Base-by-base conservation (phyloP, 2,113 vertebrate species). In the Muscicapa adusta region DNA sequence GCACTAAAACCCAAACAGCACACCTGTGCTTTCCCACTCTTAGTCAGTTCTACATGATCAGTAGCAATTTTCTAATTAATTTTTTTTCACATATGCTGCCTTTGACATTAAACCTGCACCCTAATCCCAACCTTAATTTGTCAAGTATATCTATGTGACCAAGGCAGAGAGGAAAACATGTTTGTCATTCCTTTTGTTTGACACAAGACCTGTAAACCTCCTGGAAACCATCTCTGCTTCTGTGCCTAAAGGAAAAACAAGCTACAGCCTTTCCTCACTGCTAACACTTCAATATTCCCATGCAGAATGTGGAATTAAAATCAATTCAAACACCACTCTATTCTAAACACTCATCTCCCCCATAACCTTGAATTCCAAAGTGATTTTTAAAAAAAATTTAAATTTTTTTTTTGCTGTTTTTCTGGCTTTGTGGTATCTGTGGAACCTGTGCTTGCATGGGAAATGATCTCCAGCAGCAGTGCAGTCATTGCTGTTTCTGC, bases 381-480 rank as follows among this genome's bases (percentile, higher is more conserved):
- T 3, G 58, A 89, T 9, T 43, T 43, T 43, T 43, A n/a, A n/a
- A n/a, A n/a, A n/a, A n/a, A n/a, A n/a, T n/a, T n/a, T n/a, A n/a
- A n/a, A n/a, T 43, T 43, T 43, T 18, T 18, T 43, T 43, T 43
- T 43, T 43, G 65, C 20, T 26, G 29, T 16, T 58, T 67, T 6
- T 5, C 18, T 36, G 43, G 18, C 5, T 60, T 33, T 71, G 53
- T 22, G 34, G 16, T 19, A 26, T 9, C 58, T 24, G 1, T n/a
- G 42, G 54, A 31, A 28, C 1, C 1, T 3, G 6, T 34, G 18
- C 20, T 25, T 47, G 45, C 24, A n/a, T 2, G 20, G 14, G 36
- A 19, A 61, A 17, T 31, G 18, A 38, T 19, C 25, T 70, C 11
- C 36, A 56, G 22, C 60, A 57, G 23, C n/a, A 2, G 4, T 47